Conservation (phyloP, 1,140 invertebrate genomes). For the Eueides isabella region DNA sequence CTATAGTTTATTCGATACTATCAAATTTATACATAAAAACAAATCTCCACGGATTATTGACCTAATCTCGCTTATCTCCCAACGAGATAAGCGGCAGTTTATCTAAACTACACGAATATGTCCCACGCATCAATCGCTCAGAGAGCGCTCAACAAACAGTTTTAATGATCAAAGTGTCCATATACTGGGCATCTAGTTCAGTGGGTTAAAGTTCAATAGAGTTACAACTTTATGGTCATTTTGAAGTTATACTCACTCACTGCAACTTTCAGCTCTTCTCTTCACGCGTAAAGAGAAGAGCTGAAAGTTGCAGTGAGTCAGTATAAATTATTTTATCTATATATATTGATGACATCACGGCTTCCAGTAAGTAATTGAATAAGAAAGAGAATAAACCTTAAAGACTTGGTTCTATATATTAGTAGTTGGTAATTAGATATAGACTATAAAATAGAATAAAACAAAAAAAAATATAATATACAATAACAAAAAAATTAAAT, state of each 20-base stretch:
- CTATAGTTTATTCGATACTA: background rate
- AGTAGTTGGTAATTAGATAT: too few relatives aligned
- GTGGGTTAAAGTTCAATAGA: background rate
- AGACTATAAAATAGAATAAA: too few relatives aligned
- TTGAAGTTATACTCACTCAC: background rate
- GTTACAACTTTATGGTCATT: background rate
- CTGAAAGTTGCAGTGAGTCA: too few relatives aligned
- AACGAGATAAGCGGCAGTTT: background rate
- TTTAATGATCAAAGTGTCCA: background rate
- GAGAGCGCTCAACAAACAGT: conserved; percentile 1
- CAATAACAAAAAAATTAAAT: too few relatives aligned
- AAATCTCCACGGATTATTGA: background rate
- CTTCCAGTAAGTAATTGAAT: too few relatives aligned
- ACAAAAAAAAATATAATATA: too few relatives aligned
- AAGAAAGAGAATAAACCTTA: too few relatives aligned
- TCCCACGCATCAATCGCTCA: background rate
- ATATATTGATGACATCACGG: too few relatives aligned
- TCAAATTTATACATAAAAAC: background rate
- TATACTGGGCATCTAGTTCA: conserved; percentile 12
- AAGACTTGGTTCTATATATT: too few relatives aligned
- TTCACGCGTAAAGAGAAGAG: background rate
- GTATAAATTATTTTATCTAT: too few relatives aligned
- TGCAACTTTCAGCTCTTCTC: background rate
- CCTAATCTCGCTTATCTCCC: background rate
- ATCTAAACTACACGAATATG: too few relatives aligned